Evolutionary conservation across 1,140 invertebrate genomes (phyloP).

Genomic region (Drosophila watanabei): DNA sequence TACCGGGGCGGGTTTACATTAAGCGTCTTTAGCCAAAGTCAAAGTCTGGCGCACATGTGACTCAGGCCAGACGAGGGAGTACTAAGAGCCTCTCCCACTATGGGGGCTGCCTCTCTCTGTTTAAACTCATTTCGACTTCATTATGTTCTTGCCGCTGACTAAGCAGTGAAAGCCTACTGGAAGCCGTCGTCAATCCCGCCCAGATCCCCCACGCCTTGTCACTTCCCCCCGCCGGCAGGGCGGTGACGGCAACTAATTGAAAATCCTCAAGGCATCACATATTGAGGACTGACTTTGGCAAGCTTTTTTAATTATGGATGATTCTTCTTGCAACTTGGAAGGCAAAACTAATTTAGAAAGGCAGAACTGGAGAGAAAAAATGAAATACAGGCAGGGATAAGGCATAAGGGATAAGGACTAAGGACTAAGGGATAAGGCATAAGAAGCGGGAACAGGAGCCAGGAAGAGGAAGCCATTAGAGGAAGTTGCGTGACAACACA

Average conservation of each 20-base stretch:
- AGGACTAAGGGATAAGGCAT: neutral
- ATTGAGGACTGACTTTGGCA: conserved; percentile 30
- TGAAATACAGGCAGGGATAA: conserved; percentile 1
- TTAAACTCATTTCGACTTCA: conserved; percentile 77
- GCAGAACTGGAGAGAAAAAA: neutral
- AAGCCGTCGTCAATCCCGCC: conserved; percentile 3
- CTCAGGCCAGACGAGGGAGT: conserved; percentile 40
- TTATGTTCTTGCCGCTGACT: conserved; percentile 64
- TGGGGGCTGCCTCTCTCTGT: conserved; percentile 20
- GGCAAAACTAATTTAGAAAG: conserved; percentile 35
- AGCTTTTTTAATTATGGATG: conserved; percentile 58
- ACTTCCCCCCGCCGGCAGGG: conserved; percentile 11
- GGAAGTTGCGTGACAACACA: conserved; percentile 78
- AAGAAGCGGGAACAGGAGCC: neutral
- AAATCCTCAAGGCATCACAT: conserved; percentile 59
- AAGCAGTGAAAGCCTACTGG: conserved; percentile 44
- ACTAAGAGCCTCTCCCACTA: conserved; percentile 4
- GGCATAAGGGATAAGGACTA: neutral
- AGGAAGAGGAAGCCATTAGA: conserved; percentile 29
- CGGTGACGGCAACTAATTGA: conserved; percentile 69
- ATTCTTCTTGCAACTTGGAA: conserved; percentile 26
- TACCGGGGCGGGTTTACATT: conserved; percentile 32
- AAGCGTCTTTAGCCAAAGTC: conserved; percentile 39
- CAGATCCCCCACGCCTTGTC: neutral
- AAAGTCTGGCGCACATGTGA: conserved; percentile 62